Conservation (phyloP, 2,797 vertebrate species). For the Dicrostonyx torquatus region DNA sequence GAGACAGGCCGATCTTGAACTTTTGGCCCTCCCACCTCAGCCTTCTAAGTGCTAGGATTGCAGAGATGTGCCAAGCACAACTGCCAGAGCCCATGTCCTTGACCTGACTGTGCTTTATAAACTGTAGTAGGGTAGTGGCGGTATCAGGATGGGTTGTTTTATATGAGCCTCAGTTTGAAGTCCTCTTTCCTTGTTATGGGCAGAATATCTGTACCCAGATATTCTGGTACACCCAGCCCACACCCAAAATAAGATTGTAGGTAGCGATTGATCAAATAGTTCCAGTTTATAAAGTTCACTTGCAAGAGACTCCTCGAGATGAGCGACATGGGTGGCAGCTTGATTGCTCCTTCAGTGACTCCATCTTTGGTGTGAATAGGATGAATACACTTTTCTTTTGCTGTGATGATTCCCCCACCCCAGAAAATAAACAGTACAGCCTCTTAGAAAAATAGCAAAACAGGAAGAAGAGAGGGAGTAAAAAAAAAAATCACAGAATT, state of each 20-base stretch:
- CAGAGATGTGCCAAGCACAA: neutral
- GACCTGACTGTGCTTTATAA: conserved; percentile 3
- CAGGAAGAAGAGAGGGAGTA: neutral
- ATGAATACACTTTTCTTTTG: neutral
- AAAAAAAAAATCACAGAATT: conserved; percentile 3
- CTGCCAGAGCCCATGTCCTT: neutral
- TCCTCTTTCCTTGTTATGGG: conserved; percentile 23
- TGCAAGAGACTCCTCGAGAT: neutral
- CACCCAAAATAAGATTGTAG: neutral
- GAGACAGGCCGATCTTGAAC: neutral
- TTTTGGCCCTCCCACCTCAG: neutral
- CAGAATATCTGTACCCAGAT: too few relatives aligned
- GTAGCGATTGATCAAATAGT: conserved; percentile 3
- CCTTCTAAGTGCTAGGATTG: neutral
- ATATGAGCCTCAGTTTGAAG: conserved; percentile 37
- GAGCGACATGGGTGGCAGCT: conserved; percentile 27
- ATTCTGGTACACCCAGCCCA: too few relatives aligned
- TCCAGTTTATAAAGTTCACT: conserved; percentile 46
- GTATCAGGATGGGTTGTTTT: neutral
- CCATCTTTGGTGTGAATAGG: neutral
- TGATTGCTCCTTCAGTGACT: neutral
- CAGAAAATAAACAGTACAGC: neutral
- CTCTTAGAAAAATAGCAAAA: conserved; percentile 46
- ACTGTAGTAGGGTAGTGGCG: neutral
- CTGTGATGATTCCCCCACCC: neutral